Percentiles rank a stretch among this genome's conserved stretches.
Conservation (phyloP, 2,113 vertebrate species). For the Urocynchramus pylzowi region DNA sequence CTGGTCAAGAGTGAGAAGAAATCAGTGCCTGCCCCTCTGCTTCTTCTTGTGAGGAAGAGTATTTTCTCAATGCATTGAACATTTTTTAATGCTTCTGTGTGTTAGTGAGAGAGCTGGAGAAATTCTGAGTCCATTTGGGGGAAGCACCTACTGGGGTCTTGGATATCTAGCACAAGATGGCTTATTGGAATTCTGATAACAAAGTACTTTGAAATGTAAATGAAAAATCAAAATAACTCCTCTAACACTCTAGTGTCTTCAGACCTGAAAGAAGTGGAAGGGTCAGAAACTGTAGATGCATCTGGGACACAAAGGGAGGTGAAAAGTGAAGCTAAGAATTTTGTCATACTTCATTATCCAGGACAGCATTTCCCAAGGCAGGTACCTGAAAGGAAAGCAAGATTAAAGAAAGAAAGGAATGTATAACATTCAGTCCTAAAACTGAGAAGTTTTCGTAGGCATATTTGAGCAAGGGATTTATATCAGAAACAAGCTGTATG, state of each 20-base stretch:
- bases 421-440: background rate
- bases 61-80: background rate
- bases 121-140: background rate
- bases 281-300: background rate
- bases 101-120: background rate
- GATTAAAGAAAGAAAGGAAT: background rate
- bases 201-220: background rate
- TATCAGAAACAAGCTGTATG: background rate
- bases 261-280: background rate
- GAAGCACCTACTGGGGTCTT: background rate
- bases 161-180: background rate
- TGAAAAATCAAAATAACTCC: background rate
- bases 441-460: background rate
- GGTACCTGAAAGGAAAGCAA: background rate
- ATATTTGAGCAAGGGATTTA: background rate
- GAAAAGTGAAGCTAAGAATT: background rate
- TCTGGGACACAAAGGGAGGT: background rate
- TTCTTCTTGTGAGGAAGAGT: background rate
- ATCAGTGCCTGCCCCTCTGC: background rate
- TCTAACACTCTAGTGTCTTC: background rate
- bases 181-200: background rate
- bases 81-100: background rate
- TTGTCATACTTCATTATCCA: background rate
- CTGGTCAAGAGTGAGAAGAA: background rate
- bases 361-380: background rate